Base-by-base conservation (phyloP, 2,113 vertebrate species). In the Thinocorus orbignyianus region DNA sequence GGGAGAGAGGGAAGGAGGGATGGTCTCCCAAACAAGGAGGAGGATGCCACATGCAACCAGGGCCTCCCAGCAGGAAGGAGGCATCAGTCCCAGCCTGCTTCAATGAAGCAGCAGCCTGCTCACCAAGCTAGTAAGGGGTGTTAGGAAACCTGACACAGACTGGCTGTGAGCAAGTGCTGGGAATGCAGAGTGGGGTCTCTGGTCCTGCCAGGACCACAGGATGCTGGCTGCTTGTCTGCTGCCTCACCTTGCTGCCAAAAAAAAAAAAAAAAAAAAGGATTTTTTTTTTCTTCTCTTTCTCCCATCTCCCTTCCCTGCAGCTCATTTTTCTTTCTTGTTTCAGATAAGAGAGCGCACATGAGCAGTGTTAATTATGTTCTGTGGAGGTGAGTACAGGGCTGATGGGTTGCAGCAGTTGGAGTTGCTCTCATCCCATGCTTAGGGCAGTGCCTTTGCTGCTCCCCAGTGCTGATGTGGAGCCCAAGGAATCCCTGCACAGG, bases 311-410 rank as follows among this genome's bases (percentile, higher is more conserved):
- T 70, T 95, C 72, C 41, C 66, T 17, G 16, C 55, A 58, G 83
- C 55, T 97, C 80, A 95, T 97, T 97, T 96, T 97, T 96, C 88
- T 96, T 94, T 83, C 10, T 2, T 26, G 54, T 94, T 94, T 97
- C 91, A 89, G 92, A 95, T 97, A 97, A 97, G 81, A 79, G 30
- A 93, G 30, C 3, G 15, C 54, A 84, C 77, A 92, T 52, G 61
- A 88, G 54, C 70, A 95, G 84, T 33, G 37, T 97, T 98, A 97
- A 97, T 97, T 93, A 87, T 79, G 28, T 93, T 95, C 77, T 89
- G 35, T 33, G 9, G 73, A 97, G 70, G 54, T 94, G 68, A 94
- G 82, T 86, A 68, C 5, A 4, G n/a, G 41, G 46, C 58, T 61
- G 52, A 57, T 7, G 3, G n/a, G 23, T 39, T 81, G 69, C 9